A percentile compares a stretch with the other conserved stretches of the same genome.
Conservation (phyloP, 2,113 vertebrate genomes). For the Campylomormyrus numenius region DNA sequence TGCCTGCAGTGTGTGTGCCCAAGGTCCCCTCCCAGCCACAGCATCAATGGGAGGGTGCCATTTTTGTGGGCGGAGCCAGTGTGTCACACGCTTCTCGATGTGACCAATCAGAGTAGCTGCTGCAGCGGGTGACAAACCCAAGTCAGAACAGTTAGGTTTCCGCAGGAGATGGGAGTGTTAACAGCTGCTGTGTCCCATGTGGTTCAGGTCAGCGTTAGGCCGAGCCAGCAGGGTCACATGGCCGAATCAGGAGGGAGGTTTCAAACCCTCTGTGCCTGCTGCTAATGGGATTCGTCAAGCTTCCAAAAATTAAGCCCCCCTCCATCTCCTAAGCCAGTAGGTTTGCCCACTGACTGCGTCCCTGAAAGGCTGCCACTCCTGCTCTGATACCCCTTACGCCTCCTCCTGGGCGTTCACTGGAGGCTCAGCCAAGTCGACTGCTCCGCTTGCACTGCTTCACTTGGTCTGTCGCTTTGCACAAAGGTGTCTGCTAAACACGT, state of each 20-base stretch:
- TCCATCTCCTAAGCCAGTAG: neutral
- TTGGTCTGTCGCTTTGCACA: neutral
- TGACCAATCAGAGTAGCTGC: neutral
- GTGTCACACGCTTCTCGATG: too few relatives aligned
- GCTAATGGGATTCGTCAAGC: too few relatives aligned
- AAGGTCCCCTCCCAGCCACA: neutral
- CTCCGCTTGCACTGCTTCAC: neutral
- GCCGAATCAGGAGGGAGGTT: neutral
- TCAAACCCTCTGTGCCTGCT: neutral
- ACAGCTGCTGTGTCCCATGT: neutral
- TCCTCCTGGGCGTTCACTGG: neutral
- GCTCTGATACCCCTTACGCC: neutral
- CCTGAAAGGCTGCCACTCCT: neutral
- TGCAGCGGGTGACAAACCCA: neutral
- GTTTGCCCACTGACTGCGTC: neutral
- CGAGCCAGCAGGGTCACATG: neutral
- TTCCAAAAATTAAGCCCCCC: neutral
- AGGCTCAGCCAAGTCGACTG: neutral
- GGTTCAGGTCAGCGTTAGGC: neutral
- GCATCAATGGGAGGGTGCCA: neutral
- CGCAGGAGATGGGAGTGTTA: neutral
- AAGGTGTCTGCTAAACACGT: neutral
- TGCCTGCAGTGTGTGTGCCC: neutral
- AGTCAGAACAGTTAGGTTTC: neutral
- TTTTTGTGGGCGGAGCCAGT: neutral